These are phyloP conservation scores for Nudaria mundana DNA, from an alignment of 2,888 invertebrate genomes.

Conservation along the genomic window DNA sequence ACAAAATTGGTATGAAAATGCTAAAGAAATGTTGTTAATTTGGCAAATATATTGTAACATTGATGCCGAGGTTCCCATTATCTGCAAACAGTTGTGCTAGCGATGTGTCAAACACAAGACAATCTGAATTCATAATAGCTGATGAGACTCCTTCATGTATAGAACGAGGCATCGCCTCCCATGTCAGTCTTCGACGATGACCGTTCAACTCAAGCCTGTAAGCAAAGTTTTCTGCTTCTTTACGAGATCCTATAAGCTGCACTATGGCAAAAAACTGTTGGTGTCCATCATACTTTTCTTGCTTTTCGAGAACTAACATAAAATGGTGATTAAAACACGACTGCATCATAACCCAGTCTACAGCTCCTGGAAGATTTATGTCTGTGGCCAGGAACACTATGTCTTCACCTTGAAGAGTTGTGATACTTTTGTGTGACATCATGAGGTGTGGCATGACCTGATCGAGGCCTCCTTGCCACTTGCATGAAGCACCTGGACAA, in stretches of 20 bases:
- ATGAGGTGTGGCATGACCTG: constrained; percentile 99
- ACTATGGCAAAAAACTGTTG: constrained; percentile 99
- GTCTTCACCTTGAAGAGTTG: constrained; percentile 98
- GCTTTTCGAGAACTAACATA: constrained; percentile 99
- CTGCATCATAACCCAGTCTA: constrained; percentile 99
- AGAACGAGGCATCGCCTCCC: constrained; percentile 99
- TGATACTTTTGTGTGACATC: constrained; percentile 98
- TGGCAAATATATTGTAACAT: constrained; percentile 98
- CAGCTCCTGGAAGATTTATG: constrained; percentile 99
- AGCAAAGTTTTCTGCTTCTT: constrained; percentile 99
- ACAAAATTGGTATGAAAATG: constrained; percentile 8
- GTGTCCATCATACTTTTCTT: constrained; percentile 98
- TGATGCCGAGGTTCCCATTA: constrained; percentile 99
- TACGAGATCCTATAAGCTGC: constrained; percentile 98
- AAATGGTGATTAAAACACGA: constrained; percentile 99
- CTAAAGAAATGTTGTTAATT: constrained; percentile 24
- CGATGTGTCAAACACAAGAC: constrained; percentile 98
- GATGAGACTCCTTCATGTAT: constrained; percentile 99
- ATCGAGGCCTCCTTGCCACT: constrained; percentile 99
- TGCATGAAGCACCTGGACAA: constrained; percentile 99
- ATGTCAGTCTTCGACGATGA: constrained; percentile 95
- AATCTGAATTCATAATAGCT: constrained; percentile 98
- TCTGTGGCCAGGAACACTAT: constrained; percentile 99
- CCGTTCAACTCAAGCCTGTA: constrained; percentile 99
- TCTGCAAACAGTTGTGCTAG: constrained; percentile 99